These are phyloP conservation scores for Acropora tenuis DNA, from an alignment of 64 coral and sea anemone genomes.

Conservation along the genomic window DNA sequence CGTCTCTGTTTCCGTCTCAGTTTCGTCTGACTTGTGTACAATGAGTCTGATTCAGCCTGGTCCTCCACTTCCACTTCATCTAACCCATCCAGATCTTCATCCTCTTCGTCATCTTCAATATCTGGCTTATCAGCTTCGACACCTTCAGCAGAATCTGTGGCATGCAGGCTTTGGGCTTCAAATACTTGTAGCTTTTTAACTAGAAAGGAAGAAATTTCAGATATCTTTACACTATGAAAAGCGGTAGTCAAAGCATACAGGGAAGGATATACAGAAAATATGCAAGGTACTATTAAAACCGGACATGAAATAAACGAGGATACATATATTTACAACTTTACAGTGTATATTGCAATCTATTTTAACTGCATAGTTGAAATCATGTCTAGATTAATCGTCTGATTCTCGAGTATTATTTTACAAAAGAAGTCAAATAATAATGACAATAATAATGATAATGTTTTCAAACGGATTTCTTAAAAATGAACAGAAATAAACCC, in stretches of 20 bases:
- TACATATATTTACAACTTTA: neutral
- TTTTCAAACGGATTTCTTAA: too few species aligned
- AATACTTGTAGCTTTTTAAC: neutral
- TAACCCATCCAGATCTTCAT: neutral
- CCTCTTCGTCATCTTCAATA: neutral
- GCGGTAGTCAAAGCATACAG: neutral
- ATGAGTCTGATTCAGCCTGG: neutral
- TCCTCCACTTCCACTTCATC: neutral
- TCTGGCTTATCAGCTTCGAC: neutral
- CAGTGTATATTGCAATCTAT: neutral
- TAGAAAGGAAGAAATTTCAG: neutral
- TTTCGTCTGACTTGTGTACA: neutral
- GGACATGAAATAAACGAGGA: neutral
- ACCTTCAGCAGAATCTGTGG: slow-evolving; percentile 2
- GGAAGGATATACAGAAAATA: neutral
- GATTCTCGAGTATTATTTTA: neutral
- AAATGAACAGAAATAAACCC: too few species aligned
- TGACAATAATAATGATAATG: neutral
- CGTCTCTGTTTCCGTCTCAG: neutral
- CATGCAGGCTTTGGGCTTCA: neutral
- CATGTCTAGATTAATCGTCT: neutral
- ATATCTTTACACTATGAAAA: neutral
- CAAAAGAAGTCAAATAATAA: neutral
- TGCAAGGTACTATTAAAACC: neutral
- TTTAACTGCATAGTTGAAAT: neutral